A percentile compares a stretch with the other conserved stretches of the same genome.
Evolutionary conservation across 2,888 invertebrate species (phyloP).

Genomic region (Trichogramma evanescens): DNA sequence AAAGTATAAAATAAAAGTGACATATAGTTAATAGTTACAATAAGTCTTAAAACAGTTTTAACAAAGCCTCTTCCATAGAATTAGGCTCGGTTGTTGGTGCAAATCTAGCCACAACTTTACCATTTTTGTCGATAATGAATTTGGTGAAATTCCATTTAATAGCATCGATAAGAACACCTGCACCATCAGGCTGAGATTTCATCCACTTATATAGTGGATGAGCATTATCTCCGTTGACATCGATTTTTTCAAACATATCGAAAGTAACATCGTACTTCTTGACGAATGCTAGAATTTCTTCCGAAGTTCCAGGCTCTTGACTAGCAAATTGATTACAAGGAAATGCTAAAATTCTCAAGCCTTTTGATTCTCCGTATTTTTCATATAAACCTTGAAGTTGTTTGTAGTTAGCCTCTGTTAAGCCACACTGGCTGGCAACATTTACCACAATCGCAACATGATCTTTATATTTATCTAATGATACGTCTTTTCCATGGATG

Average conservation of each 20-base stretch:
- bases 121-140: slow-evolving; percentile 67
- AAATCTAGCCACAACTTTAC: slow-evolving; percentile 58
- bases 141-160: slow-evolving; percentile 86
- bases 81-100: slow-evolving; percentile 52
- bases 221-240: slow-evolving; percentile 46
- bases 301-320: slow-evolving; percentile 45
- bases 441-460: slow-evolving; percentile 78
- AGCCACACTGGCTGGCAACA: slow-evolving; percentile 80
- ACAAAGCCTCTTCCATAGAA: slow-evolving; percentile 48
- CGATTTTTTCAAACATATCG: slow-evolving; percentile 44
- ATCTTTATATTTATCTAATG: slow-evolving; percentile 70
- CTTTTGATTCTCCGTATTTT: slow-evolving; percentile 61
- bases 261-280: slow-evolving; percentile 40
- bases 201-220: slow-evolving; percentile 48
- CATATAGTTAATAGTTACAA: background rate
- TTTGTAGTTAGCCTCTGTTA: slow-evolving; percentile 73
- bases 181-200: slow-evolving; percentile 35
- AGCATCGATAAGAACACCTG: slow-evolving; percentile 53
- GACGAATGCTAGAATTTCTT: slow-evolving; percentile 40
- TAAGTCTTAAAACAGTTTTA: slow-evolving; percentile 42
- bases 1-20: background rate
- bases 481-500: slow-evolving; percentile 73
- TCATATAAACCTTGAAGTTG: slow-evolving; percentile 70
- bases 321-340: slow-evolving; percentile 62
- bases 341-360: slow-evolving; percentile 60